Evolutionary conservation across 2,797 vertebrate species (phyloP).

Genomic region (Sebastes baramenuke): DNA sequence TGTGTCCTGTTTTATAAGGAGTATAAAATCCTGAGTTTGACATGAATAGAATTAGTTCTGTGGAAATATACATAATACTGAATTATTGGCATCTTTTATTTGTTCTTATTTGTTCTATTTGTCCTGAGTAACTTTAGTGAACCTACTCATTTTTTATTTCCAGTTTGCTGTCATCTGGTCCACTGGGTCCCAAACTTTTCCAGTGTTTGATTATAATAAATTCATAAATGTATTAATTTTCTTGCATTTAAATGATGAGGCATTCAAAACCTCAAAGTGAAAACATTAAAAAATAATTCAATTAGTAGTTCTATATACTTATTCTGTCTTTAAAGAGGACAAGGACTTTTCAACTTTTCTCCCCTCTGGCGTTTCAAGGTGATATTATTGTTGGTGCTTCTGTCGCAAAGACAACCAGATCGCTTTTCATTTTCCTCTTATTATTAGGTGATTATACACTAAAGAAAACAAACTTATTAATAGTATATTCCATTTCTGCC

Average conservation of each 20-base stretch:
- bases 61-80: not conserved
- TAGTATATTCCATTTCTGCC: too few species aligned
- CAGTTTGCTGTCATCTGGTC: accelerated
- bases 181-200: accelerated
- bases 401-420: not conserved
- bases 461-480: too few species aligned
- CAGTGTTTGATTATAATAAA: too few species aligned
- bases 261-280: too few species aligned
- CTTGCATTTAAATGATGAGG: too few species aligned
- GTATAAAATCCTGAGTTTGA: not conserved
- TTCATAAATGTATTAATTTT: too few species aligned
- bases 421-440: not conserved
- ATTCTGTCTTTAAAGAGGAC: too few species aligned
- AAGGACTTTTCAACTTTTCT: not conserved
- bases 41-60: not conserved
- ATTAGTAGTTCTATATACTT: too few species aligned
- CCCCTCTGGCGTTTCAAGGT: not conserved
- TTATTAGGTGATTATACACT: too few species aligned
- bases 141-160: too few species aligned
- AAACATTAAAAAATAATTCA: too few species aligned
- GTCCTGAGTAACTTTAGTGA: not conserved
- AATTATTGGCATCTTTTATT: not conserved
- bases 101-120: not conserved
- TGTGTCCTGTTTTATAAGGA: not conserved
- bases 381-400: not conserved